Base-by-base conservation (phyloP, 1,140 invertebrate genomes). In the Drosophila suzukii region DNA sequence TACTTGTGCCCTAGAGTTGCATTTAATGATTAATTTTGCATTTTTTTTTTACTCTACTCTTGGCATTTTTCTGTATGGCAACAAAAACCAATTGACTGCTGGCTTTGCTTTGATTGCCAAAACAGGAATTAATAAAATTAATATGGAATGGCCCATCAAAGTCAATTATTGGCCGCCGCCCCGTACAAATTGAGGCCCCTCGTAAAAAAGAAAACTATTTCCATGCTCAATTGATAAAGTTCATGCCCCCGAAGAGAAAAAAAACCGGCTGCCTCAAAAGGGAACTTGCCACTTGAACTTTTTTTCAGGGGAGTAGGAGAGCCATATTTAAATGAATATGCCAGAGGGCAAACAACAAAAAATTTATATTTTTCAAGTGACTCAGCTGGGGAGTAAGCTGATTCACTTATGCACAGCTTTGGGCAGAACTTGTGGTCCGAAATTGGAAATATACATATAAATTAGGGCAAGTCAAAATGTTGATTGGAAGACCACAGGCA, bases 141-240 rank as follows among this genome's bases (percentile, higher is more conserved):
- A 82, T 82, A 75, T 82, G 67, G 67, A 73, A 74, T 61, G 43
- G 56, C 46, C 72, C 78, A 80, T 73, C 71, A 82, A 58, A 84
- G 83, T 55, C 78, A 79, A 86, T 78, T 75, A 75, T 78, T 57
- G 63, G 60, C 36, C 51, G 51, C 43, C 30, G 55, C 15, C 50
- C 24, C 27, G n/a, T 27, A 56, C 68, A 57, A 73, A 53, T 57
- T 70, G 56, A 75, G 72, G 50, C 53, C 60, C 39, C 60, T 71
- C 67, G 49, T 54, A 54, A 46, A 55, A 57, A 71, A 30, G 59
- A 75, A 83, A 78, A 82, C 84, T 73, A 88, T 83, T 89, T 79
- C 66, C 74, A 76, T 79, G 79, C 63, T 89, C 84, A 88, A 88
- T 88, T 88, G 79, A 70, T 73, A 67, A 61, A 89, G 83, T 89